A percentile compares a stretch with the other conserved stretches of the same genome.
phyloP scores from a whole-genome alignment of 2,113 vertebrate genomes.

The Oreochromis aureus region DNA sequence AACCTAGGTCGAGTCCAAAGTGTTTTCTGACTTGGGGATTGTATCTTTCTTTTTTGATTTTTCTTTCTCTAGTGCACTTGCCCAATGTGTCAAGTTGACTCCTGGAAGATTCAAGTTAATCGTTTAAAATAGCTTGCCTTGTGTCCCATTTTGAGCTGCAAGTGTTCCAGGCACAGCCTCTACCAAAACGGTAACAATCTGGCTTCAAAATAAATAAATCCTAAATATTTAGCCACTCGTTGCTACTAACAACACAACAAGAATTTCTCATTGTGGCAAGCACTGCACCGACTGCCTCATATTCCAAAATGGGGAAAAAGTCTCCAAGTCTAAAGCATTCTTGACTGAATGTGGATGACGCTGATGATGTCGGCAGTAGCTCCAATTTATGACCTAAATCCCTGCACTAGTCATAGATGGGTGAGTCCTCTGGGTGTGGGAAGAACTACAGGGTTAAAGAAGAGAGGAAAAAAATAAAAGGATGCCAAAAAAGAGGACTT shows the following conservation, averaged over 20 bases:
- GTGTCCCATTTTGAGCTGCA: background rate
- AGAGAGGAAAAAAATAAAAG: background rate
- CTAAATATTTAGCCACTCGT: conserved; percentile 36
- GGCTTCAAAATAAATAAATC: conserved; percentile 1
- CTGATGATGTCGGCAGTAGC: background rate
- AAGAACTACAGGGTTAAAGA: background rate
- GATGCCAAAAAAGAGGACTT: background rate
- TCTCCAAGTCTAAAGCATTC: background rate
- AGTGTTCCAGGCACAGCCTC: background rate
- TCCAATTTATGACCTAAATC: conserved; percentile 14
- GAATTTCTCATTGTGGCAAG: conserved; percentile 1
- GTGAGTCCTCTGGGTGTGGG: background rate
- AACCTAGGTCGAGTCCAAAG: background rate
- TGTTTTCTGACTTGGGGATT: background rate
- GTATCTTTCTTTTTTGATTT: background rate
- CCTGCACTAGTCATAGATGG: background rate
- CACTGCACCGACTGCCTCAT: background rate
- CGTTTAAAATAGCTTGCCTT: background rate
- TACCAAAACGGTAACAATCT: background rate
- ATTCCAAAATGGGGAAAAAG: background rate
- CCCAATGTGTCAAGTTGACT: background rate
- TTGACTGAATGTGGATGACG: background rate
- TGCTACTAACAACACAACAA: conserved; percentile 45
- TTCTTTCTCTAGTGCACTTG: background rate
- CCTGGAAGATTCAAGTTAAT: background rate